Evolutionary conservation across 2,797 vertebrate genomes (phyloP).

Genomic region (Gymnopithys bicolor): DNA sequence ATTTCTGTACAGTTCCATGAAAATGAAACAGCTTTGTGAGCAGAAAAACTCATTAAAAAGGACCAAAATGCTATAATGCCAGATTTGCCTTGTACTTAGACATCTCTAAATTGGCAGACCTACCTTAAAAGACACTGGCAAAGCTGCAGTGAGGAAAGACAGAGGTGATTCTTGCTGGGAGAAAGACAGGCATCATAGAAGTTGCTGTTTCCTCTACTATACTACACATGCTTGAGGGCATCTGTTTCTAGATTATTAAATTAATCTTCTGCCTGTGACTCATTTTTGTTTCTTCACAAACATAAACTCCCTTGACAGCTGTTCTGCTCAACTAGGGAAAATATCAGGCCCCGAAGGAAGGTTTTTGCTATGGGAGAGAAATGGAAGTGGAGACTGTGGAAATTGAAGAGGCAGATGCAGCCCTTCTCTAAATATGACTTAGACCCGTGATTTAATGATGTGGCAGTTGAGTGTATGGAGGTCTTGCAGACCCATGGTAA

Average conservation of each 20-base stretch:
- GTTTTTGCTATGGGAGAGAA: not conserved
- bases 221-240: slow-evolving; percentile 54
- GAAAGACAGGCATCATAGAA: slow-evolving; percentile 22
- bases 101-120: not conserved
- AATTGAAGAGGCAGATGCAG: not conserved
- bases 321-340: not conserved
- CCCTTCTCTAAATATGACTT: not conserved
- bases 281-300: slow-evolving; percentile 54
- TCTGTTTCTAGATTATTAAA: slow-evolving; percentile 65
- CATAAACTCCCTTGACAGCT: slow-evolving; percentile 27
- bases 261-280: slow-evolving; percentile 59
- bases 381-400: not conserved
- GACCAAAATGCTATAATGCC: not conserved
- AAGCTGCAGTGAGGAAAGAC: not conserved
- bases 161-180: slow-evolving; percentile 15
- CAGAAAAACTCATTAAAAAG: not conserved
- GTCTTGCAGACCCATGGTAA: not conserved
- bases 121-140: slow-evolving; percentile 15
- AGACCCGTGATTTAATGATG: not conserved
- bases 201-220: slow-evolving; percentile 34
- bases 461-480: not conserved
- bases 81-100: not conserved
- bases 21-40: not conserved
- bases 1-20: not conserved
- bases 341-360: not conserved